Evolutionary conservation across 2,797 vertebrate species (phyloP), one percentile per base, ranked within the genome.

Genomic region (Trachurus trachurus): DNA sequence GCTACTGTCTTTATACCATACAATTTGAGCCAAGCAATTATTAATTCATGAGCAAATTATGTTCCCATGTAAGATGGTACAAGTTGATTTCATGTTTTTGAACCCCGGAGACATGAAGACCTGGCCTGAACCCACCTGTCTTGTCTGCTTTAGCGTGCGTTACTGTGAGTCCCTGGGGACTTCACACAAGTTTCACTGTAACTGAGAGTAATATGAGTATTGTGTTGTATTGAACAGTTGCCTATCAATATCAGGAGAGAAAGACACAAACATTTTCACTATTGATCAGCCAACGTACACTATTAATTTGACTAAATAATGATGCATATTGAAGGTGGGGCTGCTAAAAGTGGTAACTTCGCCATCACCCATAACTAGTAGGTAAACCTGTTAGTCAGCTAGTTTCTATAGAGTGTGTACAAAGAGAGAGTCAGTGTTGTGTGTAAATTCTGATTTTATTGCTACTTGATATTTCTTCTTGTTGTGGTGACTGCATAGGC

Each of bases 81-180:
- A 59, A 26, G 11, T 34, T n/a, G 12, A 59, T 64, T 58, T 72
- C 8, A 17, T 53, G 49, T 49, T 22, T n/a, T 52, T 74, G 39
- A 45, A 9, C 50, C 34, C 8, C 65, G 31, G 37, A 22, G 29
- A n/a, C 11, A 47, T 4, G 2, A 63, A 65, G 29, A 34, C 29
- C 26, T 44, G 62, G 17, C 26, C 7, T 71, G 16, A 71, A 62
- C 40, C 40, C 11, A 5, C 22, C 12, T 39, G 3, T 52, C 13
- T 7, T 1, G 22, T 63, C 11, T 70, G 26, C 16, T 63, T 61
- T 40, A 5, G 8, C 34, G 26, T 63, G 22, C 21, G 3, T 39
- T 3, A 10, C 19, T 37, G 5, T 40, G 22, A 50, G 11, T 47
- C 52, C 44, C 11, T 47, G 6, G 39, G 6, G 16, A 22, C n/a